phyloP scores from a whole-genome alignment of 2,113 vertebrate genomes.

The Cygnus buccinator region DNA sequence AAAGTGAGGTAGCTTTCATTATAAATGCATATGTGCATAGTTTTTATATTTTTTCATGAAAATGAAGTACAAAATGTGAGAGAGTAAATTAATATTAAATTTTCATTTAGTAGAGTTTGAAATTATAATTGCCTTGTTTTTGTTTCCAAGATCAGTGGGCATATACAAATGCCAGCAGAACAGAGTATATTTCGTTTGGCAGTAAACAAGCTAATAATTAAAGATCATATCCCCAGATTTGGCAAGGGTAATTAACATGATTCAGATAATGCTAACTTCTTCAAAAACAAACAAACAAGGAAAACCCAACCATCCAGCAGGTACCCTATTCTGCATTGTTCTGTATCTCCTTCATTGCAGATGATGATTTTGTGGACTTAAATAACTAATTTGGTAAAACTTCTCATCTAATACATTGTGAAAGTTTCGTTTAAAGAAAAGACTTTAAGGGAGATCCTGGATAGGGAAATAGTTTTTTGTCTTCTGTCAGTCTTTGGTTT shows the following conservation, averaged over 20 bases:
- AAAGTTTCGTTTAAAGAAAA: not conserved
- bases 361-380: not conserved
- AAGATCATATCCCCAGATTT: not conserved
- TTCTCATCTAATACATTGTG: not conserved
- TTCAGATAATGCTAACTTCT: not conserved
- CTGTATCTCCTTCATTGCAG: not conserved
- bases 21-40: not conserved
- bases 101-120: not conserved
- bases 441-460: not conserved
- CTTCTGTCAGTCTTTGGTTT: rapidly evolving
- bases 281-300: not conserved
- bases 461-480: not conserved
- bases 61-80: not conserved
- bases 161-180: not conserved
- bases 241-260: not conserved
- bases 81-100: not conserved
- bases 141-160: not conserved
- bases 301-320: not conserved
- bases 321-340: not conserved
- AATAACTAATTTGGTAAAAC: not conserved
- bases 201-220: not conserved
- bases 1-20: not conserved
- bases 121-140: not conserved
- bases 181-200: not conserved
- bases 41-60: not conserved